Conservation (phyloP, 2,797 vertebrate species). For the Spinus pinus region DNA sequence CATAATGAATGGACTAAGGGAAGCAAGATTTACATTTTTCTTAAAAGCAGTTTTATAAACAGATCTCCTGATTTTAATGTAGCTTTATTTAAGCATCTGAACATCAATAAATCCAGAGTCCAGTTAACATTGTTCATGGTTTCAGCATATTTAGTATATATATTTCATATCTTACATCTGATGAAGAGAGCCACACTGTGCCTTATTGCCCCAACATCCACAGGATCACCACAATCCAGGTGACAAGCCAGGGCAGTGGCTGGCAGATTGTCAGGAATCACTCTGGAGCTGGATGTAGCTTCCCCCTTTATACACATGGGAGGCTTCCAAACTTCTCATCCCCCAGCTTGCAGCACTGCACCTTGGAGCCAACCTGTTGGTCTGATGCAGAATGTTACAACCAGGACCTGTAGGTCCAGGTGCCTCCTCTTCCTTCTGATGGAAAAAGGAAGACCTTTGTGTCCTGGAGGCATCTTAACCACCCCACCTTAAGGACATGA, state of each 20-base stretch:
- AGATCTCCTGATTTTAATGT: conserved; percentile 41
- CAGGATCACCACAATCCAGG: background rate
- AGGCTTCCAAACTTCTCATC: background rate
- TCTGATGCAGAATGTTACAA: background rate
- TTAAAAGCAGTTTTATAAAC: conserved; percentile 51
- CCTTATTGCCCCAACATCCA: conserved; percentile 49
- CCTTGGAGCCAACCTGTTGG: background rate
- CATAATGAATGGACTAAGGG: background rate
- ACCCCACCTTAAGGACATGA: background rate
- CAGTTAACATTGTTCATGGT: conserved; percentile 61
- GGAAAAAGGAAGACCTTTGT: background rate
- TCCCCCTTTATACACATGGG: background rate
- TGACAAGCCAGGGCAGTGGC: background rate
- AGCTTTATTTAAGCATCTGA: conserved; percentile 78
- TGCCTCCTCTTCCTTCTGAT: background rate
- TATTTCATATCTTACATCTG: conserved; percentile 65
- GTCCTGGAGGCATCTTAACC: background rate
- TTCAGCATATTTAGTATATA: conserved; percentile 59
- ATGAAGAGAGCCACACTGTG: conserved; percentile 61
- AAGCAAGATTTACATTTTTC: conserved; percentile 22
- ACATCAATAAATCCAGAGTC: conserved; percentile 68
- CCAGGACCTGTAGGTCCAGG: background rate
- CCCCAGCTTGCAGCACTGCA: background rate
- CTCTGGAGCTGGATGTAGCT: background rate
- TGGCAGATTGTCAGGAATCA: background rate